Conservation (phyloP, 2,113 vertebrate genomes). For the Ageneiosus marmoratus region DNA sequence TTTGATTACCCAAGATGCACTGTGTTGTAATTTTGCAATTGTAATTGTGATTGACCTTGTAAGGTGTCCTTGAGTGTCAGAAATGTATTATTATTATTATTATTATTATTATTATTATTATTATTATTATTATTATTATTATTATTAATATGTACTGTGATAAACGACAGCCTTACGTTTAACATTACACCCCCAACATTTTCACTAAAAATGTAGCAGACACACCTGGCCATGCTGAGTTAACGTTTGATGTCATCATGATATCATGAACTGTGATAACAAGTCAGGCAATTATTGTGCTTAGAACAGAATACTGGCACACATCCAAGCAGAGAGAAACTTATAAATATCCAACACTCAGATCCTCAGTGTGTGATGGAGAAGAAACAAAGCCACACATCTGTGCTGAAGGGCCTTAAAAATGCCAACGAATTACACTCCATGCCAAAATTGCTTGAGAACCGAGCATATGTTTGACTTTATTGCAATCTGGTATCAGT, state of each 20-base stretch:
- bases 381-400: conserved; percentile 1
- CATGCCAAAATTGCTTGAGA: not conserved
- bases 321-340: conserved; percentile 6
- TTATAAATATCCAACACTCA: not conserved
- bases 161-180: not conserved
- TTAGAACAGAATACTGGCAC: not conserved
- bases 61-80: too few species aligned
- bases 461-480: conserved; percentile 12
- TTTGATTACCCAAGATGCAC: too few species aligned
- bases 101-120: too few species aligned
- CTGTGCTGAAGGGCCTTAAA: not conserved
- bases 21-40: too few species aligned
- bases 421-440: not conserved
- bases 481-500: conserved; percentile 5
- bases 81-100: too few species aligned
- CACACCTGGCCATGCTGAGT: not conserved
- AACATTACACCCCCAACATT: not conserved
- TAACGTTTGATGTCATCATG: not conserved
- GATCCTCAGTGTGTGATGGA: conserved; percentile 4
- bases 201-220: not conserved
- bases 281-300: not conserved
- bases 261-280: not conserved
- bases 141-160: not conserved
- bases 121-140: too few species aligned
- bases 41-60: too few species aligned